These are phyloP conservation scores for Littorina saxatilis DNA, from an alignment of 1,140 invertebrate species.

Conservation along the genomic window DNA sequence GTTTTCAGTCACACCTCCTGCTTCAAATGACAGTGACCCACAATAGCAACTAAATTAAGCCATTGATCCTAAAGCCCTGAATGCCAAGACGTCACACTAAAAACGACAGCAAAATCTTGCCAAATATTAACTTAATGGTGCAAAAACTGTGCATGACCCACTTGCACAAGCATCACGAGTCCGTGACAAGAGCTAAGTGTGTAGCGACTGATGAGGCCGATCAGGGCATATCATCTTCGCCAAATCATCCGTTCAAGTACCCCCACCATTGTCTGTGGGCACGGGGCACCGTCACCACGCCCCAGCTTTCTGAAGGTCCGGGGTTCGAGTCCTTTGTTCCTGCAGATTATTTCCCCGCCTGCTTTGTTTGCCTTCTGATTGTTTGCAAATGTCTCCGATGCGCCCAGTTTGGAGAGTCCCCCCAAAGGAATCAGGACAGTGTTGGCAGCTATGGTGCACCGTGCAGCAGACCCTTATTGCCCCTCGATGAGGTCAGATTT, in stretches of 20 bases:
- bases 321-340: constrained; percentile 12
- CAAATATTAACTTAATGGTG: too few species aligned
- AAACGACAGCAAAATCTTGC: too few species aligned
- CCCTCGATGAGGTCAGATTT: too few species aligned
- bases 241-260: neutral
- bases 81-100: too few species aligned
- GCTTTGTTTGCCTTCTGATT: neutral
- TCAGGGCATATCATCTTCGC: neutral
- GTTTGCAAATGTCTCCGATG: constrained; percentile 1
- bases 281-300: neutral
- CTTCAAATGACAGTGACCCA: too few species aligned
- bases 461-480: too few species aligned
- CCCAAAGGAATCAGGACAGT: neutral
- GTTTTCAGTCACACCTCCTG: too few species aligned
- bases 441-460: too few species aligned
- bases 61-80: too few species aligned
- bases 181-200: neutral
- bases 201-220: neutral
- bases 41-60: too few species aligned
- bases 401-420: neutral
- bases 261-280: neutral
- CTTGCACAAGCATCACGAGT: too few species aligned
- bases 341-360: neutral
- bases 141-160: too few species aligned
- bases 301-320: neutral